Evolutionary conservation across 2,797 vertebrate genomes (phyloP), one percentile per base, ranked within the genome.

Genomic region (Hypotaenidia okinawae): DNA sequence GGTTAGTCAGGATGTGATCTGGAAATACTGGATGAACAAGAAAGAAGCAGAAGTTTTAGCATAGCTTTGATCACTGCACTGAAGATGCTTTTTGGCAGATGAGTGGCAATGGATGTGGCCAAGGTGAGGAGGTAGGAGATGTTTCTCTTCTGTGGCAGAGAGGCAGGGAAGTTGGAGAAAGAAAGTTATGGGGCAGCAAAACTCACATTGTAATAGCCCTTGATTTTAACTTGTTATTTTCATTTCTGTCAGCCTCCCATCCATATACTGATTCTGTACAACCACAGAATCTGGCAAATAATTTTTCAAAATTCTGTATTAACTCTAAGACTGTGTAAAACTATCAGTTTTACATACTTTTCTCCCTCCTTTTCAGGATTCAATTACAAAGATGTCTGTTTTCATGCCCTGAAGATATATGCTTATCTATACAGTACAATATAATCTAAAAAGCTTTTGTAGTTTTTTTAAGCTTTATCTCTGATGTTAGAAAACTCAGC

Each of bases 381-480:
- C 78, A 94, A 21, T 94, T 93, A 95, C 70, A 92, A 72, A 89
- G 72, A 63, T 87, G 63, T 82, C 86, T 84, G 7, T 3, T 95
- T 95, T 84, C 83, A 89, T 95, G 87, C 64, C 84, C 81, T 92
- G 77, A 87, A 95, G 90, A 90, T 85, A 85, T 5, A 82, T 87
- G 35, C 61, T 90, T 90, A 89, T 23, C 81, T 51, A 47, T 93
- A 90, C 16, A 25, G 68, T 82, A 92, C 52, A 85, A 39, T 80
- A 87, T 96, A 87, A 13, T 90, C 68, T 73, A 92, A 91, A 93
- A 93, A 84, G 57, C 86, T 90, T 93, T 85, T 95, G 75, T 94
- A 64, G 69, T 14, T 90, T 89, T 83, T 89, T 91, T 30, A 89
- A 87, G 93, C 41, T 95, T 95, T 95, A 90, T 84, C 68, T 85